phyloP scores from a whole-genome alignment of 2,888 invertebrate species.

The Reticulitermes lucifugus region DNA sequence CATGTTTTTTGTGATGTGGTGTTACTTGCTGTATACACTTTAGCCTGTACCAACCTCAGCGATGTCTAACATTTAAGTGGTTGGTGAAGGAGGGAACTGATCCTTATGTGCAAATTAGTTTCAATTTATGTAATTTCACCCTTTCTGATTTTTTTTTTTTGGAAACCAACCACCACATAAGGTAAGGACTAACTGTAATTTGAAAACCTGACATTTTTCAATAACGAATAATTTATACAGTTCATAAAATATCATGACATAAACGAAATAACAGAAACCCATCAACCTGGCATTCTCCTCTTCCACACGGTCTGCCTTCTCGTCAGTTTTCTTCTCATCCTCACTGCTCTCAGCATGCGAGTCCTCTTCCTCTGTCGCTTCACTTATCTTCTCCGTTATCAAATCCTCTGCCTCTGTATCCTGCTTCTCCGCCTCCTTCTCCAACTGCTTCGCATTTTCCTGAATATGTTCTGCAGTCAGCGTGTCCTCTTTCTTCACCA shows the following conservation, averaged over 20 bases:
- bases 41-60: too few relatives aligned
- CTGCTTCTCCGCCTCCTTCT: slow-evolving; percentile 40
- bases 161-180: too few relatives aligned
- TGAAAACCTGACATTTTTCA: too few relatives aligned
- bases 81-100: too few relatives aligned
- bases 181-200: too few relatives aligned
- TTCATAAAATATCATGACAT: not conserved
- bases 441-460: not conserved
- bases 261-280: not conserved
- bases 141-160: too few relatives aligned
- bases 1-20: too few relatives aligned
- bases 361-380: slow-evolving; percentile 50
- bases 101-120: too few relatives aligned
- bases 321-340: slow-evolving; percentile 52
- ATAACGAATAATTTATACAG: too few relatives aligned
- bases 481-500: slow-evolving; percentile 48
- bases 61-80: too few relatives aligned
- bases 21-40: too few relatives aligned
- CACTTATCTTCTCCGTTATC: slow-evolving; percentile 53
- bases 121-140: too few relatives aligned
- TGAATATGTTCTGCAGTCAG: not conserved
- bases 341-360: not conserved
- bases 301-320: slow-evolving; percentile 50
- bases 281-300: not conserved
- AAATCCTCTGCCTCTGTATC: slow-evolving; percentile 55